Conservation (phyloP, 1,140 invertebrate species). For the Papilio polytes region DNA sequence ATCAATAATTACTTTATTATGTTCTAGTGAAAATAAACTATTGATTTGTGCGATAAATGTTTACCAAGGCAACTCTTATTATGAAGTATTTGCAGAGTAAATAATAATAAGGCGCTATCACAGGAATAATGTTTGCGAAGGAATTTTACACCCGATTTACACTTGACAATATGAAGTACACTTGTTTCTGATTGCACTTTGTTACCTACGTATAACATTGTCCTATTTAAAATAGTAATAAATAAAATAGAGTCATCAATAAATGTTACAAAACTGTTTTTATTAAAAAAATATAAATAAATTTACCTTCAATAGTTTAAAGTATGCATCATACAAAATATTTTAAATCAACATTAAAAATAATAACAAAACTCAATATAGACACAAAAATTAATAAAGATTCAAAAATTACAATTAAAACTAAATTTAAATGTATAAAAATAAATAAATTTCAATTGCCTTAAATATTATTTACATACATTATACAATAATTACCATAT, state of each 20-base stretch:
- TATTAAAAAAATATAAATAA: neutral
- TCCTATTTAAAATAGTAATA: neutral
- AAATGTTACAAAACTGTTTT: neutral
- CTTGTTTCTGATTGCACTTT: conserved; percentile 4
- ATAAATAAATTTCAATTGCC: conserved; percentile 38
- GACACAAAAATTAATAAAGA: neutral
- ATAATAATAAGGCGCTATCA: conserved; percentile 57
- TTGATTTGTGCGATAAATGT: neutral
- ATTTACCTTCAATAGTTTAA: neutral
- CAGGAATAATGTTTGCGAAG: conserved; percentile 59
- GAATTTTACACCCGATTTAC: conserved; percentile 46
- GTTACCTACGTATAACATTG: conserved; percentile 1
- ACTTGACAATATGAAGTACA: conserved; percentile 33
- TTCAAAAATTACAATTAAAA: conserved; percentile 24
- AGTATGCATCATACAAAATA: neutral
- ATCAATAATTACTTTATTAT: neutral
- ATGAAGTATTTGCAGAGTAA: conserved; percentile 33
- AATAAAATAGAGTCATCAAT: neutral
- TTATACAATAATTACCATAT: neutral
- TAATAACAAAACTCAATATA: neutral
- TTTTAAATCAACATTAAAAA: no score
- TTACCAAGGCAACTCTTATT: neutral
- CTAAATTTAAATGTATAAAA: conserved; percentile 34
- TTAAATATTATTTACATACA: conserved; percentile 13
- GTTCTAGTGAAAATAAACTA: neutral